These are phyloP conservation scores for Saccostrea echinata DNA, from an alignment of 1,140 invertebrate species.

Conservation along the genomic window DNA sequence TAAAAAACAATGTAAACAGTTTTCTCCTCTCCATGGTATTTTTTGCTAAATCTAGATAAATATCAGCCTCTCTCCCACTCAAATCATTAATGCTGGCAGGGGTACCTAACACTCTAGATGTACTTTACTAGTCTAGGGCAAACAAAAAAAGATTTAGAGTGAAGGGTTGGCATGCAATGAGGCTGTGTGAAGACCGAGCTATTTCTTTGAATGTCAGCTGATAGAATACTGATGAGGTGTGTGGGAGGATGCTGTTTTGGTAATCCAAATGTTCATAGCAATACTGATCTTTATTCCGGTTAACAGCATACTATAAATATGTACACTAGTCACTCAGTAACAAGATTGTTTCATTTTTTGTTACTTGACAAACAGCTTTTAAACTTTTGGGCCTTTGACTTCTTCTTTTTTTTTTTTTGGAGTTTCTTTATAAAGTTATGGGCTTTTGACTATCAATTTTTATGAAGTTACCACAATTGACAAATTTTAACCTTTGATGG, in stretches of 20 bases:
- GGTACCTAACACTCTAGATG: background rate
- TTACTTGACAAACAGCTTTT: too few species aligned
- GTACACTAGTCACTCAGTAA: background rate
- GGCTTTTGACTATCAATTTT: too few species aligned
- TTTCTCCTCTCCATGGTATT: background rate
- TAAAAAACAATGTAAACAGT: background rate
- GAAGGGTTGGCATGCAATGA: constrained; percentile 11
- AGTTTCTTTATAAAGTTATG: too few species aligned
- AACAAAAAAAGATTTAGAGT: background rate
- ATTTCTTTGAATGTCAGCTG: constrained; percentile 34
- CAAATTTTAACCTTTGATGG: too few species aligned
- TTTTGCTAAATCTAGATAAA: background rate
- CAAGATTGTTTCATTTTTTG: too few species aligned
- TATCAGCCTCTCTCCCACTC: background rate
- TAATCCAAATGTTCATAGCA: background rate
- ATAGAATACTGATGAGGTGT: background rate
- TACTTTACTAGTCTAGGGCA: background rate
- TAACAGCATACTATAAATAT: background rate
- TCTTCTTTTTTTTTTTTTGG: too few species aligned
- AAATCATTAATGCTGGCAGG: constrained; percentile 34
- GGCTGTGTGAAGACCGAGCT: background rate
- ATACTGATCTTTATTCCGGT: background rate
- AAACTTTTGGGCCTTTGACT: too few species aligned
- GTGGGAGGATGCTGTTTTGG: constrained; percentile 4
- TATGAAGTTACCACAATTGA: too few species aligned